These are phyloP conservation scores for Embiotoca jacksoni DNA, from an alignment of 2,113 vertebrate genomes.

Conservation along the genomic window DNA sequence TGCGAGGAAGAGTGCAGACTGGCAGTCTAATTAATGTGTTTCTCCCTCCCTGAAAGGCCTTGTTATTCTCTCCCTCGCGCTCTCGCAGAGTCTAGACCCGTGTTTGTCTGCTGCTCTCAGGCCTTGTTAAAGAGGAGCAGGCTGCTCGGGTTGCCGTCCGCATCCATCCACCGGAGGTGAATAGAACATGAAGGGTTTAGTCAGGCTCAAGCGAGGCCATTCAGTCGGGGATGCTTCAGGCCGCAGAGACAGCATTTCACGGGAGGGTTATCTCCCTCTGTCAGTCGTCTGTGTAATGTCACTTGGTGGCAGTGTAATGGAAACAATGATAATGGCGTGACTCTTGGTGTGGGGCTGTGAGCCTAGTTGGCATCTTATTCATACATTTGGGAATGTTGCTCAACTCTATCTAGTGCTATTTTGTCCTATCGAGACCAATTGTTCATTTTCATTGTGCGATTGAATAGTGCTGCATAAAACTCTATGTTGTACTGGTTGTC, in stretches of 20 bases:
- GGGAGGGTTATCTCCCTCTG: conserved; percentile 38
- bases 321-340: conserved; percentile 41
- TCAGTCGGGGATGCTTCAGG: conserved; percentile 41
- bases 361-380: conserved; percentile 22
- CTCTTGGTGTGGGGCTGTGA: conserved; percentile 11
- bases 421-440: not conserved
- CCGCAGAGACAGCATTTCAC: conserved; percentile 27
- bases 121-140: conserved; percentile 58
- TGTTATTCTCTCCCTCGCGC: conserved; percentile 56
- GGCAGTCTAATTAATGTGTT: conserved; percentile 65
- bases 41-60: conserved; percentile 54
- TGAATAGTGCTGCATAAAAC: not conserved
- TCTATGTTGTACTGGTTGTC: not conserved
- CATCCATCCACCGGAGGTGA: conserved; percentile 44
- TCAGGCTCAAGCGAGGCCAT: conserved; percentile 36
- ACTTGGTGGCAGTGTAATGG: conserved; percentile 46
- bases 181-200: conserved; percentile 55
- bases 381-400: conserved; percentile 1
- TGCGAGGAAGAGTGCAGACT: conserved; percentile 41
- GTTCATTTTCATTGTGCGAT: not conserved
- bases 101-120: conserved; percentile 52
- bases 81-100: conserved; percentile 21
- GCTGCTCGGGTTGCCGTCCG: conserved; percentile 34
- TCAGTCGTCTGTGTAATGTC: conserved; percentile 53
- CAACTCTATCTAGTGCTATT: conserved; percentile 10